These are phyloP conservation scores for Carlito syrichta DNA, from an alignment of 2,113 vertebrate genomes.

Conservation along the genomic window DNA sequence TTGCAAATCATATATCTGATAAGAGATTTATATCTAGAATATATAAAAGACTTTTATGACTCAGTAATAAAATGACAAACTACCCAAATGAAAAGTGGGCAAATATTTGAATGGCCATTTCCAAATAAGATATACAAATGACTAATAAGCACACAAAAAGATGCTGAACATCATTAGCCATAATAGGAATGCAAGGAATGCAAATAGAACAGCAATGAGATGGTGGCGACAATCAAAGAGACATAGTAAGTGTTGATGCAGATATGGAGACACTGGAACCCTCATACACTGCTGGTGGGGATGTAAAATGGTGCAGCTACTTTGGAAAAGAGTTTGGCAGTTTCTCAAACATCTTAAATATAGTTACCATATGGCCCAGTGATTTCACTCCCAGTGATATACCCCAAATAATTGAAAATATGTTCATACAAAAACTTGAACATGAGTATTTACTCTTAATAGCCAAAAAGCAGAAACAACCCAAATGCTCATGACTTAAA, in stretches of 20 bases:
- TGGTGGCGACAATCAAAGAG: not conserved
- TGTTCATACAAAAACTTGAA: not conserved
- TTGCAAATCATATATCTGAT: not conserved
- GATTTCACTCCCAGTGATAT: not conserved
- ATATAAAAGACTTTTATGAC: not conserved
- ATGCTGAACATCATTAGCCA: not conserved
- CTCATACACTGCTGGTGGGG: not conserved
- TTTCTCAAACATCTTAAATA: not conserved
- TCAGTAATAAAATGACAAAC: not conserved
- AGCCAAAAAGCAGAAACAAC: not conserved
- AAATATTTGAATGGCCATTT: not conserved
- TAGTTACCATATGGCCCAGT: not conserved
- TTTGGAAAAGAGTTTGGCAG: not conserved
- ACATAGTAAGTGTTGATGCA: not conserved
- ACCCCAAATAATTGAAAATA: not conserved
- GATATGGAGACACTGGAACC: not conserved
- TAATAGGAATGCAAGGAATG: not conserved
- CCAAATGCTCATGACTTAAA: not conserved
- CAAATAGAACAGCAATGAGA: not conserved
- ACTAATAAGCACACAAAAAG: not conserved
- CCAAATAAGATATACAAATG: not conserved
- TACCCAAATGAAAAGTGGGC: not conserved
- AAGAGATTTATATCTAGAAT: not conserved
- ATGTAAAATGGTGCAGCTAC: not conserved
- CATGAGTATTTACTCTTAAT: not conserved